Evolutionary conservation across 2,113 vertebrate genomes (phyloP), one percentile per base, ranked within the genome.

Genomic region (Sceloporus tristichus): DNA sequence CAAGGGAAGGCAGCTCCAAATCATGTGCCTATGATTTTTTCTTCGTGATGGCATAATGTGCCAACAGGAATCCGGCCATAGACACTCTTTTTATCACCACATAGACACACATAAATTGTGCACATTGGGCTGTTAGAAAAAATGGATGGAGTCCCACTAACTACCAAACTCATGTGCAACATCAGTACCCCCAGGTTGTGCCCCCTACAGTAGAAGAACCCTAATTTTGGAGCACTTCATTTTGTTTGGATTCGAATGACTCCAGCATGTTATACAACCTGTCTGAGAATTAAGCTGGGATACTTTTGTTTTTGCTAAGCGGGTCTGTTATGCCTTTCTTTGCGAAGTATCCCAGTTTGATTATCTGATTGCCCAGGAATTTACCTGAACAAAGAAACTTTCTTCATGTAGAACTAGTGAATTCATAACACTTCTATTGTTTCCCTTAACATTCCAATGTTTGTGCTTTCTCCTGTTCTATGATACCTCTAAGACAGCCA

Each of bases 401-500:
- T 83, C 42, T 90, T 48, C 84, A 54, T 0, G 0, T 13, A n/a
- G 62, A 54, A 40, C 1, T 29, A 74, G 59, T 88, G 81, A 42
- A 81, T 86, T 56, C 84, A 25, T 79, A 18, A 56, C 38, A 29
- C 70, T 82, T 42, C 54, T 23, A 70, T 56, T 75, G 27, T 62
- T 25, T 66, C 88, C 71, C 53, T 23, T 73, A 40, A 34, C 19
- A 71, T 87, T 89, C 71, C n/a, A 77, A 87, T 89, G 73, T 71
- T 84, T 81, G 25, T 75, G 68, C 10, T 77, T 27, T 88, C 80
- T 71, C 56, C 11, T 53, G 8, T 83, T 59, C 53, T 40, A 68
- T 54, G 42, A 53, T 77, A 66, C 82, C 71, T 68, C 59, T 54
- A 53, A 70, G 29, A 7, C n/a, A 14, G 11, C 48, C 38, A 21